Evolutionary conservation across 1,140 invertebrate species (phyloP).

Genomic region (Drosophila guanche): DNA sequence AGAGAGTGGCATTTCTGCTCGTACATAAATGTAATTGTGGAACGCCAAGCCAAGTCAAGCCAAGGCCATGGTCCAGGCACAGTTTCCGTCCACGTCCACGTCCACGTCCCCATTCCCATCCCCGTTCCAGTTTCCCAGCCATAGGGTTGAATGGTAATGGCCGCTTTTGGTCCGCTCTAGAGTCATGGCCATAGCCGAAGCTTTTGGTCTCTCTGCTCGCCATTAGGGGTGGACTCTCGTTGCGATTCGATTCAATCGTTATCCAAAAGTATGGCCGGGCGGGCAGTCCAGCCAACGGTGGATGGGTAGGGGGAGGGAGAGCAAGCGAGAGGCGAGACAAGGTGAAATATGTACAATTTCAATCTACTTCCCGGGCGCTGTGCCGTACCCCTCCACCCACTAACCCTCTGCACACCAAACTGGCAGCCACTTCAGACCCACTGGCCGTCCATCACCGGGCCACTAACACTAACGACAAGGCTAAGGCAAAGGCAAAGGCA

Average conservation of each 20-base stretch:
- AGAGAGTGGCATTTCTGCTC: slow-evolving; percentile 49
- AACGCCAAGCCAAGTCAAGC: slow-evolving; percentile 13
- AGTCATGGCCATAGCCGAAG: slow-evolving; percentile 10
- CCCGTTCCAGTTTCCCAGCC: slow-evolving; percentile 9
- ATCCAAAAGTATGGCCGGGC: slow-evolving; percentile 56
- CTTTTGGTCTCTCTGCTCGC: slow-evolving; percentile 47
- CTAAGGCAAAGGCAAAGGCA: no score
- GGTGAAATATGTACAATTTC: slow-evolving; percentile 52
- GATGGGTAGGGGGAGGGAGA: slow-evolving; percentile 1
- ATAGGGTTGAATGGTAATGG: slow-evolving; percentile 73
- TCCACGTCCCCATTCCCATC: slow-evolving; percentile 7
- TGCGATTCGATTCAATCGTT: slow-evolving; percentile 45
- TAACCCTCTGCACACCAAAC: slow-evolving; percentile 13
- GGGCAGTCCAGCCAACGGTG: slow-evolving; percentile 7
- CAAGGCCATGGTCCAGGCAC: no score
- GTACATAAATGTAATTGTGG: slow-evolving; percentile 64
- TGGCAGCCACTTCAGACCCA: slow-evolving; percentile 30
- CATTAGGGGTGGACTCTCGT: slow-evolving; percentile 68
- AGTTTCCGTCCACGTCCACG: slow-evolving; percentile 11
- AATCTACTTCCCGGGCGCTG: slow-evolving; percentile 16
- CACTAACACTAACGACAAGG: slow-evolving; percentile 9
- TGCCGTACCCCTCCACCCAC: slow-evolving; percentile 1
- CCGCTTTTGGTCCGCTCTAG: slow-evolving; percentile 29
- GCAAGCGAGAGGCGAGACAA: slow-evolving; percentile 13
- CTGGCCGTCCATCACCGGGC: slow-evolving; percentile 20